A percentile compares a stretch with the other conserved stretches of the same genome.
Evolutionary conservation across 2,797 vertebrate genomes (phyloP).

Genomic region (Hypotaenidia philippensis): DNA sequence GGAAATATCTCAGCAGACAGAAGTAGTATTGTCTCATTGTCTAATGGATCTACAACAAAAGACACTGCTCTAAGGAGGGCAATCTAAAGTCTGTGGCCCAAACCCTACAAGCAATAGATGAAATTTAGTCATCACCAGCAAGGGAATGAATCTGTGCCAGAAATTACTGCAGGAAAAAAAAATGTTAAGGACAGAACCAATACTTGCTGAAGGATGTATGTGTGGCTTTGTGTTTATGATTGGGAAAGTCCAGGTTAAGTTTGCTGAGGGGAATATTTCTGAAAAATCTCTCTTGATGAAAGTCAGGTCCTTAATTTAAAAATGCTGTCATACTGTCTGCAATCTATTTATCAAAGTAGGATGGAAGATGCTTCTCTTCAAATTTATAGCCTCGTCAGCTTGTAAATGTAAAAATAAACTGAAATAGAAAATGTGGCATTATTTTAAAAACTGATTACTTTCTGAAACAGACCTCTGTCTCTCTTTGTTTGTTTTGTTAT

Average conservation of each 20-base stretch:
- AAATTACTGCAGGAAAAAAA: neutral
- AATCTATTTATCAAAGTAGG: conserved; percentile 24
- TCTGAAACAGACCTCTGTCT: conserved; percentile 3
- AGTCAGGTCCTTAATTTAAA: conserved; percentile 44
- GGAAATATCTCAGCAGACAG: neutral
- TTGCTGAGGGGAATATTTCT: conserved; percentile 30
- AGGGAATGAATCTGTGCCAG: neutral
- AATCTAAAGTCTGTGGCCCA: neutral
- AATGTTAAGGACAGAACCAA: neutral
- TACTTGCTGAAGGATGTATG: neutral
- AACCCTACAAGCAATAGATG: neutral
- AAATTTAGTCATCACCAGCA: neutral
- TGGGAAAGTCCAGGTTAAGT: conserved; percentile 34
- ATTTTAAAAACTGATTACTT: conserved; percentile 54
- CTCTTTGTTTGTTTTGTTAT: conserved; percentile 26
- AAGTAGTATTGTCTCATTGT: neutral
- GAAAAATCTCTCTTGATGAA: neutral
- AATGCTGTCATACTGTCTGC: conserved; percentile 7
- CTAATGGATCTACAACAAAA: neutral
- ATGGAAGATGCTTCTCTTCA: neutral
- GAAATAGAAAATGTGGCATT: conserved; percentile 17
- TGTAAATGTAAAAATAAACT: conserved; percentile 49
- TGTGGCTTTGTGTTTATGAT: neutral
- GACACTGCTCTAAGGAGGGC: neutral
- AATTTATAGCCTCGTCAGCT: conserved; percentile 42